Evolutionary conservation across 2,888 invertebrate genomes (phyloP).

Genomic region (Helobdella robusta): DNA sequence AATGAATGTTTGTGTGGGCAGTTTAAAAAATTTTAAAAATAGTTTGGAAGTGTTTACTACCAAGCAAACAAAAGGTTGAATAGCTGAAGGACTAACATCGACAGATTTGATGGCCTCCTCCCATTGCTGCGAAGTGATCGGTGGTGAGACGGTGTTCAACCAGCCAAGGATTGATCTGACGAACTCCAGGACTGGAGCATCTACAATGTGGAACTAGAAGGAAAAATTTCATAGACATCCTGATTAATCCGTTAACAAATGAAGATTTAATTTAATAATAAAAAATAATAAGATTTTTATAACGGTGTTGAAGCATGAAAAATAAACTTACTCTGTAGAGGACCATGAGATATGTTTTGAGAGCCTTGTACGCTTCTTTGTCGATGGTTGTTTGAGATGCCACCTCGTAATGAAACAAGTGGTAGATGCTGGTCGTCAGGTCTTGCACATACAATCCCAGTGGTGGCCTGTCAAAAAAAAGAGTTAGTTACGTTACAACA

Average conservation of each 20-base stretch:
- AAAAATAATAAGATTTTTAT: neutral
- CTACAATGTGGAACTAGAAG: slow-evolving; percentile 4
- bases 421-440: neutral
- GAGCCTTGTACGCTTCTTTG: neutral
- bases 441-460: slow-evolving; percentile 19
- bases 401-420: slow-evolving; percentile 5
- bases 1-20: no score
- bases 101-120: neutral
- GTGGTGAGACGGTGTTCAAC: neutral
- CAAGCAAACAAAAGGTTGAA: no score
- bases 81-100: neutral
- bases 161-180: neutral
- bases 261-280: neutral
- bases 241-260: neutral
- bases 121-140: slow-evolving; percentile 7
- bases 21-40: no score
- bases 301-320: neutral
- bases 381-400: neutral
- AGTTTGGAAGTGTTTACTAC: no score
- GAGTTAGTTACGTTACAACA: neutral
- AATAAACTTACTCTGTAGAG: neutral
- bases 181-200: neutral
- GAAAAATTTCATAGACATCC: neutral
- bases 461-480: slow-evolving; percentile 6
- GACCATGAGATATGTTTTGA: slow-evolving; percentile 8